Conservation (phyloP, 2,888 invertebrate species). For the Macrostomum cliftonense region DNA sequence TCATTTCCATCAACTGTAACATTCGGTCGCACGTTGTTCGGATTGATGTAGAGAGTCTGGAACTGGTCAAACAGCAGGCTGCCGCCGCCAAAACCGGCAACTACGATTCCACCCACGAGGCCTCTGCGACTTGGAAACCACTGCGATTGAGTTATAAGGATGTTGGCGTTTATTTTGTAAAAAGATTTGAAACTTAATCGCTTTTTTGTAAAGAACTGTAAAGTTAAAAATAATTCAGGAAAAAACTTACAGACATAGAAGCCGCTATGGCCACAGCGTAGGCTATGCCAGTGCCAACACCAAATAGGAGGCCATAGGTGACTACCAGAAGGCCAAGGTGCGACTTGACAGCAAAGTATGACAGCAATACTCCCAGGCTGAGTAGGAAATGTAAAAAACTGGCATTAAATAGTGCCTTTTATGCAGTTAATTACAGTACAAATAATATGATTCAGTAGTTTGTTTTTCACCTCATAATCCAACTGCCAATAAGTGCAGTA, state of each 20-base stretch:
- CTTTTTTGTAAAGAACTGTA: too few relatives aligned
- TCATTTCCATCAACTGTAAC: not conserved
- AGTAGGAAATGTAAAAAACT: conserved; percentile 8
- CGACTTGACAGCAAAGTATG: conserved; percentile 20
- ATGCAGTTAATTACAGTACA: too few relatives aligned
- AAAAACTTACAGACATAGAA: conserved; percentile 25
- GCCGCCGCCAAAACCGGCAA: conserved; percentile 36
- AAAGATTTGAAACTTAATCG: too few relatives aligned
- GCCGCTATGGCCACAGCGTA: conserved; percentile 27
- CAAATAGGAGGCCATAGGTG: conserved; percentile 24
- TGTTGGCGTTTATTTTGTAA: too few relatives aligned
- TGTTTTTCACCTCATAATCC: conserved; percentile 24
- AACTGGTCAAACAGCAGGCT: conserved; percentile 33
- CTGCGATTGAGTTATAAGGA: conserved; percentile 17
- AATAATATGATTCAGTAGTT: not conserved
- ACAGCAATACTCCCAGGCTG: conserved; percentile 23
- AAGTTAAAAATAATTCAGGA: too few relatives aligned
- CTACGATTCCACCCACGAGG: conserved; percentile 31
- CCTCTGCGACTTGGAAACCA: conserved; percentile 34
- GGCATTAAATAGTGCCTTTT: too few relatives aligned
- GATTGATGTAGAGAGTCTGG: conserved; percentile 36
- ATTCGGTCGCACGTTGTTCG: conserved; percentile 22
- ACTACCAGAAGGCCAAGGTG: conserved; percentile 18
- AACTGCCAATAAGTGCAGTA: conserved; percentile 22
- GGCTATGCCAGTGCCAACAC: conserved; percentile 26